These are phyloP conservation scores for Gastrophysa polygoni DNA, from an alignment of 2,888 invertebrate species.

Conservation along the genomic window DNA sequence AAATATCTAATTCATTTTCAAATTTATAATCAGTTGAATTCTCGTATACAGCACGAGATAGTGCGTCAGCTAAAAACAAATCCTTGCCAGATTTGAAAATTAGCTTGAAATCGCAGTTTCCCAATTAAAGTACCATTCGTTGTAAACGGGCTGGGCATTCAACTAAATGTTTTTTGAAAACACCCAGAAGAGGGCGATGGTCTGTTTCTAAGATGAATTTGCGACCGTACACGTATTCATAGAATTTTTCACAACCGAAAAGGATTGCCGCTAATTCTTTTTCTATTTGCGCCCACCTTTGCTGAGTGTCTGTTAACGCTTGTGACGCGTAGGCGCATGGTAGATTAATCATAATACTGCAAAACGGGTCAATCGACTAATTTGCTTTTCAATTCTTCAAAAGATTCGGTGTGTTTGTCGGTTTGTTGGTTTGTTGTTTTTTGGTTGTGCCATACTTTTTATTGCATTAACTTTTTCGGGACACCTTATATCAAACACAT, in stretches of 20 bases:
- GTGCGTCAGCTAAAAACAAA: constrained; percentile 9
- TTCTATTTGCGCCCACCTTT: not conserved
- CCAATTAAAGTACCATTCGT: constrained; percentile 21
- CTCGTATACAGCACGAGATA: not conserved
- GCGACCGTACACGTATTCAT: constrained; percentile 22
- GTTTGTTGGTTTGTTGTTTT: too few relatives aligned
- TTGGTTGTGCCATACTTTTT: too few relatives aligned
- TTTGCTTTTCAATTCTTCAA: too few relatives aligned
- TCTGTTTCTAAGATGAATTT: constrained; percentile 17
- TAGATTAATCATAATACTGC: too few relatives aligned
- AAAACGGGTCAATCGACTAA: too few relatives aligned
- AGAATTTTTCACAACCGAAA: constrained; percentile 6
- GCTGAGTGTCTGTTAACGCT: too few relatives aligned
- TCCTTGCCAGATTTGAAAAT: constrained; percentile 21
- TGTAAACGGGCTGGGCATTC: constrained; percentile 9
- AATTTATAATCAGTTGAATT: not conserved
- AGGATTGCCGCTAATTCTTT: not conserved
- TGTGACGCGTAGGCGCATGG: too few relatives aligned
- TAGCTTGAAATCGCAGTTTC: constrained; percentile 25
- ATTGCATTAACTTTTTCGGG: too few relatives aligned
- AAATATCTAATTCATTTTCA: constrained; percentile 3
- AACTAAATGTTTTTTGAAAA: constrained; percentile 8
- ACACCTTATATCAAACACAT: too few relatives aligned
- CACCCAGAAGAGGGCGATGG: constrained; percentile 9
- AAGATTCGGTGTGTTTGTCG: too few relatives aligned